Conservation (phyloP, 2,888 invertebrate genomes). For the Enchytraeus crypticus region DNA sequence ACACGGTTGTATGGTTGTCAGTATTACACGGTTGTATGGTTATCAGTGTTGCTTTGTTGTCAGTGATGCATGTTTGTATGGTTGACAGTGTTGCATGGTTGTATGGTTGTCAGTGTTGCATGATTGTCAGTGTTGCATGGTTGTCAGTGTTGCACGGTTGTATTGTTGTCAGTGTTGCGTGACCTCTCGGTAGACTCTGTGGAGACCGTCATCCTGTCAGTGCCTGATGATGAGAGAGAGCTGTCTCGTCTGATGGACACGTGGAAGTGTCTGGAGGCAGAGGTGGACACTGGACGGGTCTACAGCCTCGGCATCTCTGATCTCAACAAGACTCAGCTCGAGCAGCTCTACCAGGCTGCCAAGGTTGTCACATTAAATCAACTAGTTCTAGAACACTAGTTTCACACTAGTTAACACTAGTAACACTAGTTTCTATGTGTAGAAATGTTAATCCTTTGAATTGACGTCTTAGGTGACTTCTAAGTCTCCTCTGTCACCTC, state of each 20-base stretch:
- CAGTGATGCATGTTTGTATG: too few relatives aligned
- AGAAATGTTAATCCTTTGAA: background rate
- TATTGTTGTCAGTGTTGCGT: slow-evolving; percentile 58
- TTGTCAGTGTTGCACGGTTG: background rate
- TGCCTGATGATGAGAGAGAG: slow-evolving; percentile 44
- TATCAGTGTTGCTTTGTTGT: too few relatives aligned
- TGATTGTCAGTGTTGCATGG: too few relatives aligned
- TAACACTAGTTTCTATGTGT: background rate
- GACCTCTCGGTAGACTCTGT: slow-evolving; percentile 64
- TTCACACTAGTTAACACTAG: too few relatives aligned
- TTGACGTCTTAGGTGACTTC: background rate
- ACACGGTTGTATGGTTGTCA: too few relatives aligned
- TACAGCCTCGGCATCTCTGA: slow-evolving; percentile 77
- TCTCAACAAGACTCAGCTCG: slow-evolving; percentile 71
- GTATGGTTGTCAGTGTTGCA: too few relatives aligned
- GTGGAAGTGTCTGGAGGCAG: slow-evolving; percentile 70
- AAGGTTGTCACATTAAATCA: too few relatives aligned
- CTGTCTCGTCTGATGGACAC: slow-evolving; percentile 55
- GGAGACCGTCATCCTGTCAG: slow-evolving; percentile 74
- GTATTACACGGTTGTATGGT: too few relatives aligned
- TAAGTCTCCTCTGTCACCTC: background rate
- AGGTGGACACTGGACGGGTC: slow-evolving; percentile 59
- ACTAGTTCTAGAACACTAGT: too few relatives aligned
- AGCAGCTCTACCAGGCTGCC: slow-evolving; percentile 67
- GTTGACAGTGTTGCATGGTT: too few relatives aligned